These are phyloP conservation scores for Nomada ruficornis DNA, from an alignment of 2,888 invertebrate genomes.

Conservation along the genomic window DNA sequence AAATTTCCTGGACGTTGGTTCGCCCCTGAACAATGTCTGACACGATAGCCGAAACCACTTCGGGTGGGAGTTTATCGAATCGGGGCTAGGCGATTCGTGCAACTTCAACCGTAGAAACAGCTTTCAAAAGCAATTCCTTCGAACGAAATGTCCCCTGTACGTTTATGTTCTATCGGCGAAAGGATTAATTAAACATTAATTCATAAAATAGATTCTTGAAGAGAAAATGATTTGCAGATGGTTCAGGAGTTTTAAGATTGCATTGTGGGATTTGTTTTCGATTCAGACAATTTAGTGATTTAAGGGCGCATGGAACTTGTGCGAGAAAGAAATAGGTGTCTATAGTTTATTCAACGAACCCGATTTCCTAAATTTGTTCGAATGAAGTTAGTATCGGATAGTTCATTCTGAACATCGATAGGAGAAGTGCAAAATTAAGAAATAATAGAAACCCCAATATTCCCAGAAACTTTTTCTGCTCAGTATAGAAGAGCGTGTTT, in stretches of 20 bases:
- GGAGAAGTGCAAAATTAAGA: slow-evolving; percentile 12
- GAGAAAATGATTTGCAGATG: no score
- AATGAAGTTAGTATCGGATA: slow-evolving; percentile 12
- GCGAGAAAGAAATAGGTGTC: slow-evolving; percentile 8
- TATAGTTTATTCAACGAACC: slow-evolving; percentile 13
- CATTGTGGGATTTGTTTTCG: no score
- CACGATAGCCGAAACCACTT: neutral
- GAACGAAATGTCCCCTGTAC: no score
- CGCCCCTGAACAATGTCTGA: neutral
- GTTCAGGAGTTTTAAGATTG: no score
- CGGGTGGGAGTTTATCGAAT: slow-evolving; percentile 14
- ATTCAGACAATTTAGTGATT: no score
- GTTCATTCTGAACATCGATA: slow-evolving; percentile 15
- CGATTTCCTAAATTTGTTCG: neutral
- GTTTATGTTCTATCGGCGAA: no score
- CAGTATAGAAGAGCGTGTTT: neutral
- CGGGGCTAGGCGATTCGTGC: slow-evolving; percentile 2
- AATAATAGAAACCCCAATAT: no score
- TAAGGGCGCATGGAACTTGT: neutral
- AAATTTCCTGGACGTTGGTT: slow-evolving; percentile 45
- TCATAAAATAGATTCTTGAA: no score
- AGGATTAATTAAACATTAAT: no score
- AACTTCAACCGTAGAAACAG: neutral
- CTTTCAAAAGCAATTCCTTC: neutral
- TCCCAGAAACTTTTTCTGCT: neutral